Evolutionary conservation across 30 jellyfish, hydroid and myxozoan genomes (phyloP).

Genomic region (Hydractinia symbiolongicarpus): DNA sequence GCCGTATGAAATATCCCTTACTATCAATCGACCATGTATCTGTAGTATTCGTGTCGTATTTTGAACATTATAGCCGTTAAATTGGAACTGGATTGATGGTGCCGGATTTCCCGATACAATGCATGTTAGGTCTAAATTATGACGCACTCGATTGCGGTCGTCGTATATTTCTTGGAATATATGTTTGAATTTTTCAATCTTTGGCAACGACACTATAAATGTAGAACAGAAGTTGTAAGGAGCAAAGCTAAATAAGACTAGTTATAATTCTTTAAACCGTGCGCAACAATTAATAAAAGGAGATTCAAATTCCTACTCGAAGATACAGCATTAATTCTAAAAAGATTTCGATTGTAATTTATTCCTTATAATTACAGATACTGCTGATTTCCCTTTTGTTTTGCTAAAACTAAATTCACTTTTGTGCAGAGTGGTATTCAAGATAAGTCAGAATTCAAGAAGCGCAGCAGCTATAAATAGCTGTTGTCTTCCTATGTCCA

Average conservation of each 20-base stretch:
- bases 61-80: background rate
- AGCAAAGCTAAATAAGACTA: background rate
- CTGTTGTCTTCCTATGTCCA: too few species aligned
- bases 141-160: background rate
- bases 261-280: too few species aligned
- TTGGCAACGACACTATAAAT: slow-evolving; percentile 11
- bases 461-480: too few species aligned
- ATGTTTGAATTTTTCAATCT: background rate
- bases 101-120: slow-evolving; percentile 17
- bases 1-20: slow-evolving; percentile 5
- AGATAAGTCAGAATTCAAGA: too few species aligned
- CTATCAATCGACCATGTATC: background rate
- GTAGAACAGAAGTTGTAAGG: background rate
- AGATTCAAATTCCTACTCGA: too few species aligned
- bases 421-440: too few species aligned
- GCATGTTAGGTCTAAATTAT: background rate
- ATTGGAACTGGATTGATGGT: slow-evolving; percentile 10
- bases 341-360: too few species aligned
- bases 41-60: slow-evolving; percentile 3
- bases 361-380: too few species aligned
- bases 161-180: background rate
- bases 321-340: too few species aligned
- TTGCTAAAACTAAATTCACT: too few species aligned
- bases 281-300: too few species aligned
- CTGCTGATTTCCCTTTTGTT: too few species aligned